Evolutionary conservation across 2,888 invertebrate species (phyloP), one percentile per base, ranked within the genome.

Genomic region (Hemithea aestivaria): DNA sequence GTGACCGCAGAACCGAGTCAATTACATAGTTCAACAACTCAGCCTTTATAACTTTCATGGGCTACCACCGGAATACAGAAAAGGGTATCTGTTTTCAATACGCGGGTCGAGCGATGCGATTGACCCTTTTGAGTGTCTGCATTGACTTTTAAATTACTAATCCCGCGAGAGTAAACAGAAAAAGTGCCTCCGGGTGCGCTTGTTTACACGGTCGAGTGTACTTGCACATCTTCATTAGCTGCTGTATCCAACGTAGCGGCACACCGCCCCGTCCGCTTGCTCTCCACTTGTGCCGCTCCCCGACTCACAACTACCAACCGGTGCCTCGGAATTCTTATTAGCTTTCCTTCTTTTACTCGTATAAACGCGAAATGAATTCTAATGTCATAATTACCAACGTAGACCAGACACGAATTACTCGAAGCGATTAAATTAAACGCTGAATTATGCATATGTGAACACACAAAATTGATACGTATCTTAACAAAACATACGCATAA

Each of bases 61-160:
- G 70, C 78, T 70, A 78, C 81, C 79, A 72, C 76, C 72, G 76
- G 85, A 85, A 85, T 85, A 85, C 85, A 81, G 83, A 84, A 82
- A 83, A 85, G 85, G 85, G 79, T 85, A 85, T 83, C 77, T 76
- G 82, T 84, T 87, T 85, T 84, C 84, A 85, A 85, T 85, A 85
- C 80, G 69, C 71, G 66, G 74, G 70, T 58, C 66, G 72, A 65
- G 67, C 75, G 69, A 73, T 75, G 72, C 83, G 85, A 85, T 83
- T 85, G 85, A 85, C 85, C 85, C 83, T 83, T 82, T 80, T 66
- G 81, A 85, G 84, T 84, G 82, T 87, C 81, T 79, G 81, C 84
- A 87, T 87, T 87, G 85, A 87, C 87, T 87, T 87, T 87, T 87
- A 87, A 87, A 87, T 87, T 87, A 83, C 81, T 85, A 85, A 87